Evolutionary conservation across 2,797 vertebrate genomes (phyloP), one percentile per base, ranked within the genome.

Genomic region (Anguilla anguilla): DNA sequence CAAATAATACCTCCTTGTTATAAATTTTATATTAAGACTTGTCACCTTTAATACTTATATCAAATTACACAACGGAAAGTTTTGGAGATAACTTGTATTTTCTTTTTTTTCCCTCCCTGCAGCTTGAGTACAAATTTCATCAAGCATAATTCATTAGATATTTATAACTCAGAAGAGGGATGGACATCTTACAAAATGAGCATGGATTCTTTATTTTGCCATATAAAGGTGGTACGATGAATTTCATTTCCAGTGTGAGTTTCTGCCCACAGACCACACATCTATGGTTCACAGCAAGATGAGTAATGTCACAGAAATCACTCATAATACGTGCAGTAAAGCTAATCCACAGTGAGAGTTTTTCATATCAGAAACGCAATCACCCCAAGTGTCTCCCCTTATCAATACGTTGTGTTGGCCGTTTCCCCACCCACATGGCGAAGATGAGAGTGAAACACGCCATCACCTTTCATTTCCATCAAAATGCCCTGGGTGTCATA

Each of bases 1-100:
- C 87, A 92, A 92, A 92, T 92, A 92, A 92, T 87, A 87, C 86
- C 84, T 86, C 83, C 88, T 87, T 85, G 64, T 53, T 79, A 83
- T 89, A 84, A 85, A 90, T 88, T 87, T 90, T 86, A 89, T 85
- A 90, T 90, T 81, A 89, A 86, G 86, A 31, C 86, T 81, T 86
- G 85, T 89, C 89, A 89, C 86, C 85, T 88, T 85, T 86, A 86
- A 88, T 74, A 86, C 85, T 72, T 82, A 6, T 88, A 55, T 89
- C 85, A 84, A 86, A 89, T 89, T 86, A 84, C 82, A 55, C 72
- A 67, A 88, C 59, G 53, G 53, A 84, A 88, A 89, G 84, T 86
- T 87, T 86, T 84, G 72, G 46, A 83, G 74, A 88, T 86, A 88
- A 86, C 87, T 89, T 88, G 72, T 67, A 81, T 86, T 83, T 88